Evolutionary conservation across 2,888 invertebrate genomes (phyloP), one percentile per base, ranked within the genome.

Genomic region (Eristalinus sepulchralis): DNA sequence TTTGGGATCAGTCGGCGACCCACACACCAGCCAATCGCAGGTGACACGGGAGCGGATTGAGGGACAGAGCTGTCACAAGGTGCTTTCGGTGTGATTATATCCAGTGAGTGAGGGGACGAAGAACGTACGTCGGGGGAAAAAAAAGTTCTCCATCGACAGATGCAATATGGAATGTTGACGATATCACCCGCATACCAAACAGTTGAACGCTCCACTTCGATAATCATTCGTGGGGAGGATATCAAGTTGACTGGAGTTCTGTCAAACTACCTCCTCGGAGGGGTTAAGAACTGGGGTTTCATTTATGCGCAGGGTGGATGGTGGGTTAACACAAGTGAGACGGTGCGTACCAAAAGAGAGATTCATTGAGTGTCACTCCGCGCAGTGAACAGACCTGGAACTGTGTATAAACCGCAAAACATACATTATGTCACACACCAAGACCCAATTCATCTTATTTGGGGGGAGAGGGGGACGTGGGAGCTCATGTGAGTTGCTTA

Each of bases 11-110:
- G 47, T 55, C 27, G 33, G 63, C n/a, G 70, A 76, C 53, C 36
- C 64, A 27, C 64, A 70, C 22, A 17, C 47, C 60, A 34, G 11
- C 53, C n/a, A 66, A 66, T 20, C 47, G 62, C 70, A 71, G 77
- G 59, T 82, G 77, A 71, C 82, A n/a, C 2, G n/a, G 2, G 34
- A 47, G 75, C 55, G 53, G 64, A 75, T 1, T 27, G 27, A 27
- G 27, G 27, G 47, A n/a, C n/a, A n/a, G 22, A 66, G 57, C 75
- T 76, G 81, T 81, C 75, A 76, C 6, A 39, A 53, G 63, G 64
- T 76, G 55, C 57, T 81, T 62, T 81, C 75, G 62, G 55, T 63
- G 47, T 17, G 47, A 47, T 47, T 47, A 47, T 47, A 47, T 8
- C 47, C 47, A 17, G 17, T 47, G n/a, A 27, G 27, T 27, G 27